These are phyloP conservation scores for Conops quadrifasciatus DNA, from an alignment of 2,888 invertebrate genomes.

Conservation along the genomic window DNA sequence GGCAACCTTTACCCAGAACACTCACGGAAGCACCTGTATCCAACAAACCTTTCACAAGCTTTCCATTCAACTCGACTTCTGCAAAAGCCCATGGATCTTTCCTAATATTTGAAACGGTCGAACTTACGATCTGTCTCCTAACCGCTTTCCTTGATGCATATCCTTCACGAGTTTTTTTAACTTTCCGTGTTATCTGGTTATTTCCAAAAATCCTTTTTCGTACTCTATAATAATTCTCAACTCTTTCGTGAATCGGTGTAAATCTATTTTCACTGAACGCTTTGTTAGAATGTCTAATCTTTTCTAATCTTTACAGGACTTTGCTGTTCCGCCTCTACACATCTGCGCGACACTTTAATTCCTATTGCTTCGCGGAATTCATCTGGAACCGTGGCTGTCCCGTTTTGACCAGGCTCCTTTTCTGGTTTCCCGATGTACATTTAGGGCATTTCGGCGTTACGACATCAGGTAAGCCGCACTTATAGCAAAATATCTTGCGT, in stretches of 20 bases:
- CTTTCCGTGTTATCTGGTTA: background rate
- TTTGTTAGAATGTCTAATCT: background rate
- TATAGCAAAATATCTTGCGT: background rate
- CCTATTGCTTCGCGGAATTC: background rate
- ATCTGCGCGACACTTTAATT: background rate
- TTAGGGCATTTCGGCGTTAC: background rate
- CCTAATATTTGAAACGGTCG: background rate
- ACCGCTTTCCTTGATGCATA: background rate
- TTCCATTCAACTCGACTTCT: background rate
- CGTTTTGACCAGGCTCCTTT: background rate
- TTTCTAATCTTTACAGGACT: no score
- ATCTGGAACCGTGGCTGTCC: constrained; percentile 8
- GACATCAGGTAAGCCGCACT: background rate
- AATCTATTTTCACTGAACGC: background rate
- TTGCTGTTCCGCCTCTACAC: background rate
- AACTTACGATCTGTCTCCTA: background rate
- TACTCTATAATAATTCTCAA: background rate
- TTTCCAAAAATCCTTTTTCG: background rate
- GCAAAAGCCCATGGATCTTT: constrained; percentile 19
- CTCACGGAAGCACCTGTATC: constrained; percentile 33
- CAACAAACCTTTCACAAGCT: constrained; percentile 13
- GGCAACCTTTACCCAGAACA: constrained; percentile 5
- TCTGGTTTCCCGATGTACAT: constrained; percentile 21
- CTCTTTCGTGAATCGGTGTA: background rate
- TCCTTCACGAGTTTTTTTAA: background rate